A percentile compares a stretch with the other conserved stretches of the same genome.
phyloP scores from a whole-genome alignment of 2,113 vertebrate species.

The Thamnaconus septentrionalis region DNA sequence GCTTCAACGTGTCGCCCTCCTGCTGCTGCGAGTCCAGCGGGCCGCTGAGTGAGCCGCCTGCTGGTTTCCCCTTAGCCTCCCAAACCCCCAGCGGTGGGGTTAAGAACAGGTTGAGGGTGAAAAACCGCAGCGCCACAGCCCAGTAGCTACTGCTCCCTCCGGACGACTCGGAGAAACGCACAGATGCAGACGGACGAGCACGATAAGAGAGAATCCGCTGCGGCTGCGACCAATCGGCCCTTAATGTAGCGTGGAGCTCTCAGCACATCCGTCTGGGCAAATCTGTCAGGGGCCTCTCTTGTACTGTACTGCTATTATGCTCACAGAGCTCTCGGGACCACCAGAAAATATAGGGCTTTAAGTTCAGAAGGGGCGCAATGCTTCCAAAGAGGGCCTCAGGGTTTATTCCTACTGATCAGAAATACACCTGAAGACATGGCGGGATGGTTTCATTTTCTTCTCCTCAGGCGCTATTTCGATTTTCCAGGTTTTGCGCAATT shows the following conservation, averaged over 20 bases:
- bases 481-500: too few species aligned
- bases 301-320: constrained; percentile 29
- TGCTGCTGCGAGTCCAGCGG: background rate
- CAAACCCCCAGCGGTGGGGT: constrained; percentile 23
- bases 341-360: background rate
- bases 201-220: constrained; percentile 43
- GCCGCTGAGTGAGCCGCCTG: constrained; percentile 21
- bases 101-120: constrained; percentile 49
- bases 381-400: too few species aligned
- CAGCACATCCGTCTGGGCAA: constrained; percentile 47
- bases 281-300: constrained; percentile 33
- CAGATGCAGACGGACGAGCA: constrained; percentile 50
- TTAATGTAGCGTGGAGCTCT: constrained; percentile 60
- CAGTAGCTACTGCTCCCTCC: constrained; percentile 47
- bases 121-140: constrained; percentile 39
- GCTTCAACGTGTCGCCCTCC: too few species aligned
- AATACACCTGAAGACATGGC: too few species aligned
- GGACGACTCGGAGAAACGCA: constrained; percentile 37
- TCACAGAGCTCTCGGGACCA: too few species aligned
- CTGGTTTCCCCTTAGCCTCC: constrained; percentile 24
- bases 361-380: constrained; percentile 21
- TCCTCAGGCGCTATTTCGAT: too few species aligned
- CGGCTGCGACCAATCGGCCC: constrained; percentile 46
- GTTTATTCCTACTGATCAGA: too few species aligned
- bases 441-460: too few species aligned